Evolutionary conservation across 2,888 invertebrate species (phyloP), one percentile per base, ranked within the genome.

Genomic region (Deilephila porcellus): DNA sequence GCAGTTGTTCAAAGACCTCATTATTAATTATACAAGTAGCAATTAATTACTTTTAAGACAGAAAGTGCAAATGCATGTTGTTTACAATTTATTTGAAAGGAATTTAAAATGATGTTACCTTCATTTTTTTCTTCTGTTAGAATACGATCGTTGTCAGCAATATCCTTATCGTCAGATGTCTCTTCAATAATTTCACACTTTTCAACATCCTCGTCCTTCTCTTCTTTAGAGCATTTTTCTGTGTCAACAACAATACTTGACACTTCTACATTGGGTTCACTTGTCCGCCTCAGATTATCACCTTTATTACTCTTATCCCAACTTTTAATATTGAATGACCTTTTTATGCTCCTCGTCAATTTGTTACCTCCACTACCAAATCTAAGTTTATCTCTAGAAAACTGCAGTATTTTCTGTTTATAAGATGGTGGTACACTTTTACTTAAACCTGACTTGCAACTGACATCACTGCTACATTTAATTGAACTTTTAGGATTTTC

Each of bases 371-470:
- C 93, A 78, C 94, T 95, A 0, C 90, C 94, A 82, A 95, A 94
- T 74, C 93, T 87, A 1, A 95, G 83, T 80, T 95, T 95, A 71
- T 95, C 95, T 77, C 91, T 89, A 1, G 95, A 95, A 80, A 95
- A 95, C 76, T 95, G 95, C 60, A 95, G 77, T 74, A 95, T 77
- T 79, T 95, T 95, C 77, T 95, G 95, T 76, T 94, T 95, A 75
- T 95, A 95, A 3, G 95, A 94, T 0, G 95, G 95, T 3, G 95
- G 95, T 0, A 95, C 95, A 83, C 95, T 95, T 82, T 93, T 95
- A 77, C 95, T 95, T 0, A 95, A 83, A 0, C 92, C 93, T 0
- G 91, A 85, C 34, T 73, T 73, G 25, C 63, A 88, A 81, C 92
- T 93, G 0, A 93, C 82, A 60, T 93, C 93, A 74, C 91, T 93